phyloP scores from a whole-genome alignment of 2,888 invertebrate genomes.

The Aromia moschata region DNA sequence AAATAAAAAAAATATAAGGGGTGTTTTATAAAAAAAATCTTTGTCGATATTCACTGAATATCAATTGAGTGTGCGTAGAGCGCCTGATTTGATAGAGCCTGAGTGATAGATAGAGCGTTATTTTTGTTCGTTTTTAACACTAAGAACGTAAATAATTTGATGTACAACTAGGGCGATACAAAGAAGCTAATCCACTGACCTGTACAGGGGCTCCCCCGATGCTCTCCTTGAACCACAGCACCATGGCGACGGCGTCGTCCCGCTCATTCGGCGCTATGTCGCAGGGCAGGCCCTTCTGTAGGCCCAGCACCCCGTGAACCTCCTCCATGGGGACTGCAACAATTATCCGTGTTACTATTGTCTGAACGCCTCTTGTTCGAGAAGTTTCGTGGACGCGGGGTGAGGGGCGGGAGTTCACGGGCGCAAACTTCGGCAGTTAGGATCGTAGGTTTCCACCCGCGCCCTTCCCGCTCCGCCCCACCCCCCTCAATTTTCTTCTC shows the following conservation, averaged over 20 bases:
- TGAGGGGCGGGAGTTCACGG: conserved; percentile 39
- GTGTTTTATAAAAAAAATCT: too few relatives aligned
- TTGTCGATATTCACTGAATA: too few relatives aligned
- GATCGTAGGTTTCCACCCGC: too few relatives aligned
- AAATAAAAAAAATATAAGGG: too few relatives aligned
- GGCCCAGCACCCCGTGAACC: conserved; percentile 83
- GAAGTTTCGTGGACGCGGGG: conserved; percentile 50
- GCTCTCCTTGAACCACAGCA: conserved; percentile 88
- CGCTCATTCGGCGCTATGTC: conserved; percentile 82
- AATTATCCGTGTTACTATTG: conserved; percentile 54
- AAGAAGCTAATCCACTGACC: conserved; percentile 67
- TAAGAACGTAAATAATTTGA: too few relatives aligned
- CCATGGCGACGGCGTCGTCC: conserved; percentile 86
- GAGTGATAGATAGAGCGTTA: too few relatives aligned
- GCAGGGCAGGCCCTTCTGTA: conserved; percentile 85
- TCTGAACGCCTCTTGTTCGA: conserved; percentile 52
- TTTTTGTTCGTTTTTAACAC: too few relatives aligned
- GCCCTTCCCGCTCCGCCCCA: too few relatives aligned
- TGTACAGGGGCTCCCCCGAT: conserved; percentile 86
- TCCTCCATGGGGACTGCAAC: conserved; percentile 81
- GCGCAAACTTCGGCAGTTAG: conserved; percentile 50
- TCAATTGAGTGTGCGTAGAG: too few relatives aligned
- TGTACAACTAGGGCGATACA: too few relatives aligned
- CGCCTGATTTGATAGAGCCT: too few relatives aligned
- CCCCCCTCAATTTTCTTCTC: too few relatives aligned